A percentile compares a stretch with the other conserved stretches of the same genome.
Evolutionary conservation across 1,140 invertebrate species (phyloP).

Genomic region (Chironomus striatipennis): DNA sequence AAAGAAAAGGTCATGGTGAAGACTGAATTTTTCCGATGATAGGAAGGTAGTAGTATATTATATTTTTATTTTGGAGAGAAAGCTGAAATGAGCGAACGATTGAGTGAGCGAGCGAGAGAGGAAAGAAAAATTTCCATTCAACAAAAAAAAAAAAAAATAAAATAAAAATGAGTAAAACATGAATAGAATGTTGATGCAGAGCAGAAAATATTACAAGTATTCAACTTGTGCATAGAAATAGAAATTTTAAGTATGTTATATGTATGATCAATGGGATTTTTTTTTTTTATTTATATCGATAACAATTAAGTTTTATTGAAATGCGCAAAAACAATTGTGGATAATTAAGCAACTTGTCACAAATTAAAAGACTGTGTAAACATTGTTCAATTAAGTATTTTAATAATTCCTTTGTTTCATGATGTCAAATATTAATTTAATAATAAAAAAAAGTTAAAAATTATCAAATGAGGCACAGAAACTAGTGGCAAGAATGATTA

Average conservation of each 20-base stretch:
- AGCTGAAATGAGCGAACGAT: neutral
- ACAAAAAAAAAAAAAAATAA: neutral
- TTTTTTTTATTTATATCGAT: neutral
- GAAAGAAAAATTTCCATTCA: neutral
- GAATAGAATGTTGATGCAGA: constrained; percentile 12
- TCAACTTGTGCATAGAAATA: neutral
- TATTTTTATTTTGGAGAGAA: neutral
- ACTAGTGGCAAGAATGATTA: no score
- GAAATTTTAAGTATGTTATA: neutral
- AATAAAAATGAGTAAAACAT: neutral
- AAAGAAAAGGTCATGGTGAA: neutral
- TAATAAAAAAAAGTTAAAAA: no score
- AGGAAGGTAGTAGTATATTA: neutral
- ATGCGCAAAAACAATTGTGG: neutral
- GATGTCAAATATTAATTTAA: no score
- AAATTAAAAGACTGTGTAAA: neutral
- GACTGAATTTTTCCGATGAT: neutral
- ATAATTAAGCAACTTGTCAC: neutral
- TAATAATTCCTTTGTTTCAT: no score
- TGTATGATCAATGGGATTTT: neutral
- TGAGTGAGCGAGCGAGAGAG: neutral
- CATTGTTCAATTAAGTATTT: no score
- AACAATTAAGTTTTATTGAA: no score
- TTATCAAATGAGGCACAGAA: no score
- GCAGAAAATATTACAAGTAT: neutral